Conservation (phyloP, 2,797 vertebrate species). For the Lindbergichthys nudifrons region DNA sequence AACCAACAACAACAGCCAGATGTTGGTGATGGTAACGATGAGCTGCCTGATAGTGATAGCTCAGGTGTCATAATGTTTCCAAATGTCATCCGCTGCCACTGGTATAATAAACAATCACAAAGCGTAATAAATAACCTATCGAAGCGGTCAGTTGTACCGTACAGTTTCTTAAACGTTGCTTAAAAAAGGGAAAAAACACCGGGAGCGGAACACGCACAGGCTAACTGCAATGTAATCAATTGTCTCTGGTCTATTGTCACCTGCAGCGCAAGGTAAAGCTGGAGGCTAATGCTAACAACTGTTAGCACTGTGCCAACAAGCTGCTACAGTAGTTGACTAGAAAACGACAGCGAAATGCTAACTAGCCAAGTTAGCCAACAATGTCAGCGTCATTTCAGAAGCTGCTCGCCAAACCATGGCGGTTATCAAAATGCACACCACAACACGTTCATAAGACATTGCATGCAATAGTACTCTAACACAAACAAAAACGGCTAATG, state of each 20-base stretch:
- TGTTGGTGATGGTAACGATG: background rate
- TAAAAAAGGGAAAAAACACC: background rate
- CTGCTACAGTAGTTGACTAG: constrained; percentile 7
- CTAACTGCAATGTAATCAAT: constrained; percentile 17
- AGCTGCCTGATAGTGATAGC: constrained; percentile 12
- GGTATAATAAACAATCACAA: background rate
- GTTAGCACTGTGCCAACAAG: constrained; percentile 22
- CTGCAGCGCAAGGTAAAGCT: constrained; percentile 18
- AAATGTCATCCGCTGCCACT: constrained; percentile 1
- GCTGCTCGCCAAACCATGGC: background rate
- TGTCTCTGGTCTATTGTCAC: constrained; percentile 21
- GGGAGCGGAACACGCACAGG: background rate
- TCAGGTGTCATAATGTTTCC: constrained; percentile 23
- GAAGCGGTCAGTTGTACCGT: background rate
- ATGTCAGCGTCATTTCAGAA: constrained; percentile 49
- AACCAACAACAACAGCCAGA: background rate
- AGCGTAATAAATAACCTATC: background rate
- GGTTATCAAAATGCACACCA: background rate
- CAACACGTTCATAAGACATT: accelerated
- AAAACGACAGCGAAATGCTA: constrained; percentile 38
- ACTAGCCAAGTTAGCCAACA: constrained; percentile 60
- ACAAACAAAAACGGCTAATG: background rate
- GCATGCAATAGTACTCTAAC: background rate
- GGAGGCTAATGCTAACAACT: constrained; percentile 23
- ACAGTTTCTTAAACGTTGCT: background rate